Base-by-base conservation (phyloP, 2,888 invertebrate genomes). In the Tuberolachnus salignus region DNA sequence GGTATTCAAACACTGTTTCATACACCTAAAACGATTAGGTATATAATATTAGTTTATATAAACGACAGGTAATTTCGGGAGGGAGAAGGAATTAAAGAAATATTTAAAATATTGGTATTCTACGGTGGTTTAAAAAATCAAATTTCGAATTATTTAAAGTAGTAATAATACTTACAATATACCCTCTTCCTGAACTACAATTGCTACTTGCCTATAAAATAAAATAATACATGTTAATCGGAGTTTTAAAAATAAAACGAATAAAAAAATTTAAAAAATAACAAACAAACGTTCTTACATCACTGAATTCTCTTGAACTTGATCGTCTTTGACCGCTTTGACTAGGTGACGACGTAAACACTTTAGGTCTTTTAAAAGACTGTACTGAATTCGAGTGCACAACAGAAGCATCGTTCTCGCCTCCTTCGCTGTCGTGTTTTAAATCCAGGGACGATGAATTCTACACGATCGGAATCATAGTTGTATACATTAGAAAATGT, bases 141-240 rank as follows among this genome's bases (percentile, higher is more conserved):
- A n/a, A 51, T 51, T 53, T 55, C 1, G 21, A 55, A 55, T 55
- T 8, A 49, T 46, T 11, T 46, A 46, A 46, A 66, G 9, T 26
- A 26, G 19, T 23, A 23, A 46, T 16, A 71, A 73, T 90, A 93
- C 94, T 92, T 90, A 94, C 94, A 93, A 94, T 93, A 92, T 94
- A 93, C 91, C 93, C 93, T 91, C 93, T 93, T 89, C 93, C 93
- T 89, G 92, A 93, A 90, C 92, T 94, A 90, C 93, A 93, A 89
- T 92, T 92, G 90, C 92, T 93, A 90, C 93, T 93, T 88, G 93
- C 92, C 93, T 94, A 89, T 86, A 89, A 89, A 82, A 87, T 88
- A 87, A 87, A 87, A 88, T 0, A 53, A 19, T 3, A 34, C 34
- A 34, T 42, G 23, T 44, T 72, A 59, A 59, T 59, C 14, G 49